Percentiles rank a stretch among this genome's conserved stretches.
Evolutionary conservation across 2,797 vertebrate species (phyloP).

Genomic region (Avahi laniger): DNA sequence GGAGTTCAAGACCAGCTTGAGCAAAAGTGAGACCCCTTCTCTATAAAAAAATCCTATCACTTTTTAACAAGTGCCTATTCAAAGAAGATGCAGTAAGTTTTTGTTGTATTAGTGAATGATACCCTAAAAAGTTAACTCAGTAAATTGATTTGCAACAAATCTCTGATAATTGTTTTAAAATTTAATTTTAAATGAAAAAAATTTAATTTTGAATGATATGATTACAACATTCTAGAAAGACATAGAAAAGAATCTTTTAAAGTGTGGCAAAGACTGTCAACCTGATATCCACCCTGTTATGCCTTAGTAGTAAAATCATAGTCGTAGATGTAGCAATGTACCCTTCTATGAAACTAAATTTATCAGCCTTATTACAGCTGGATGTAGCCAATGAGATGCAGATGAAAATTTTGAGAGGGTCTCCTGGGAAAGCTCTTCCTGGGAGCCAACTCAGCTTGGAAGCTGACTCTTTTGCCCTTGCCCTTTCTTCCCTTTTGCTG

Average conservation of each 20-base stretch:
- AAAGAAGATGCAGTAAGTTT: neutral
- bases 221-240: conserved; percentile 24
- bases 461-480: neutral
- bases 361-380: neutral
- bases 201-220: neutral
- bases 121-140: neutral
- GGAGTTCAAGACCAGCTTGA: neutral
- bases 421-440: neutral
- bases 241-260: neutral
- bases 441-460: neutral
- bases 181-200: conserved; percentile 37
- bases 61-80: neutral
- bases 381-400: neutral
- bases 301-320: neutral
- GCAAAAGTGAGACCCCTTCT: neutral
- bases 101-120: neutral
- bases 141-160: neutral
- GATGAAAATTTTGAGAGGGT: neutral
- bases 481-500: neutral
- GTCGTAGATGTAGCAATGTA: neutral
- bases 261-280: neutral
- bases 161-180: neutral
- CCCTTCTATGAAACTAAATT: neutral
- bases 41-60: neutral
- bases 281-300: neutral